Conservation (phyloP, 2,113 vertebrate species). For the Haemorhous mexicanus region DNA sequence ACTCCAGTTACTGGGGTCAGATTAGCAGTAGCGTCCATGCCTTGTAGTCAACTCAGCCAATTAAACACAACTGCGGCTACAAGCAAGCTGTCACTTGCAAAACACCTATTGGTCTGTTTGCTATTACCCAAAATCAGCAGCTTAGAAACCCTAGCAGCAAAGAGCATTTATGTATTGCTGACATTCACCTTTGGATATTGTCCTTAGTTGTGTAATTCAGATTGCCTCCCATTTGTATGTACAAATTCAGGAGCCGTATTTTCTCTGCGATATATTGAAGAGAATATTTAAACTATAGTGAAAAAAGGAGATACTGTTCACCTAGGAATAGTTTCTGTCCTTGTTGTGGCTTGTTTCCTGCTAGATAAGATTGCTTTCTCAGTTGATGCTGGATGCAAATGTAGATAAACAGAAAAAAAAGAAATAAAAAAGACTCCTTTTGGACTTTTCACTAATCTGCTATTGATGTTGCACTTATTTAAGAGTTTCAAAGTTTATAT, state of each 20-base stretch:
- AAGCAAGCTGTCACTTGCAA: not conserved
- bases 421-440: not conserved
- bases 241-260: not conserved
- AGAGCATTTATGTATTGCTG: not conserved
- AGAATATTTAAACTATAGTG: not conserved
- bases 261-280: not conserved
- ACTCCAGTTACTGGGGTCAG: not conserved
- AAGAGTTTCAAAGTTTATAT: not conserved
- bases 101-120: not conserved
- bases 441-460: not conserved
- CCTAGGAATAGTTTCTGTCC: not conserved
- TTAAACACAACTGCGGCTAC: not conserved
- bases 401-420: not conserved
- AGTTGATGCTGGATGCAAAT: not conserved
- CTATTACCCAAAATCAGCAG: not conserved
- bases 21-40: not conserved
- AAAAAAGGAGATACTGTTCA: not conserved
- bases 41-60: not conserved
- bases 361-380: not conserved
- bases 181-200: not conserved
- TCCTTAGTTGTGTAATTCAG: not conserved
- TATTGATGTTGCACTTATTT: not conserved
- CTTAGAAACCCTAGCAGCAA: not conserved
- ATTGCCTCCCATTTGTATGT: not conserved
- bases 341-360: not conserved